phyloP scores from a whole-genome alignment of 2,797 vertebrate genomes.

The Pantherophis alleghaniensis region DNA sequence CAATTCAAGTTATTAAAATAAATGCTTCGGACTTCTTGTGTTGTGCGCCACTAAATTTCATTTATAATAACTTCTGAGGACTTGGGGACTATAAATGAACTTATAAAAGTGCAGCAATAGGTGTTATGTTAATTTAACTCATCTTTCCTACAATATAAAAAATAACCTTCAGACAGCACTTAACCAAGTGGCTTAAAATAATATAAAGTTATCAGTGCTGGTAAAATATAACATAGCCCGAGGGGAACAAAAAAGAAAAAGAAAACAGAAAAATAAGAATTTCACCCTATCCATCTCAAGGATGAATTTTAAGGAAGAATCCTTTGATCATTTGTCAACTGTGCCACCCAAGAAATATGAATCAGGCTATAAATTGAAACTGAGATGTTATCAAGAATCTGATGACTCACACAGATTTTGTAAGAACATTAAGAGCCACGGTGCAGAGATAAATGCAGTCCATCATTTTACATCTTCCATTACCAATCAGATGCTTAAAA shows the following conservation, averaged over 20 bases:
- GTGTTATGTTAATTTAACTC: not conserved
- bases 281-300: not conserved
- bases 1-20: conserved; percentile 8
- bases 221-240: not conserved
- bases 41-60: not conserved
- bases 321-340: not conserved
- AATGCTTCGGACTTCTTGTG: not conserved
- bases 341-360: not conserved
- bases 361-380: not conserved
- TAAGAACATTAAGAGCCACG: not conserved
- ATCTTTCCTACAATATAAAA: not conserved
- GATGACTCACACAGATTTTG: not conserved
- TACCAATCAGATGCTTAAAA: not conserved
- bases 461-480: not conserved
- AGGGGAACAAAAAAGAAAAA: not conserved
- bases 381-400: not conserved
- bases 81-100: not conserved
- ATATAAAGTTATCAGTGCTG: not conserved
- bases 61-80: not conserved
- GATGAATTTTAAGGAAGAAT: not conserved
- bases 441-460: not conserved
- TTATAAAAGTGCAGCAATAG: not conserved
- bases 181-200: not conserved
- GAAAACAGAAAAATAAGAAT: not conserved
- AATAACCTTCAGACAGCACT: not conserved